Conservation (phyloP, 2,113 vertebrate genomes). For the Ceyx margarethae region DNA sequence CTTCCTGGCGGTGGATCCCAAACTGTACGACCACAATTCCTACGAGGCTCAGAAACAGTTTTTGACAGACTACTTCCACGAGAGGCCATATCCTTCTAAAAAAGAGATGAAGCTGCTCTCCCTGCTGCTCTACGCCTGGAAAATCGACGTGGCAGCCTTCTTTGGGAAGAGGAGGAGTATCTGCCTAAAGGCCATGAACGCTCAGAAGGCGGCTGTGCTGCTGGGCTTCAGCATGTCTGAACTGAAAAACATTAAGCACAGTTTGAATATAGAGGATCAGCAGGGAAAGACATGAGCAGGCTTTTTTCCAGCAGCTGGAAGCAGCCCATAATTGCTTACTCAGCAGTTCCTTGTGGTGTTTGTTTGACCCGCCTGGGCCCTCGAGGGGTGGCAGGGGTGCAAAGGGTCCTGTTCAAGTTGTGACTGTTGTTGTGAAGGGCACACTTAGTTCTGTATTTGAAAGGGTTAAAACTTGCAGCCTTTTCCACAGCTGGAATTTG, state of each 20-base stretch:
- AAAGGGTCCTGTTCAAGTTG: not conserved
- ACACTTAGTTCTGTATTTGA: constrained; percentile 7
- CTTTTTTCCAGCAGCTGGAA: constrained; percentile 14
- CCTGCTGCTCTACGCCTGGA: constrained; percentile 78
- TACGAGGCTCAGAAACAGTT: constrained; percentile 86
- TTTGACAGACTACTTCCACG: constrained; percentile 88
- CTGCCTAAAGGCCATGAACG: constrained; percentile 88
- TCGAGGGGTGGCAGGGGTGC: constrained; percentile 14
- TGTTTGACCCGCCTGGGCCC: constrained; percentile 8
- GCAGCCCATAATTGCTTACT: not conserved
- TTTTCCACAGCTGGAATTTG: constrained; percentile 21
- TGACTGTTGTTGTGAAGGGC: constrained; percentile 22
- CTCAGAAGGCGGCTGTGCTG: constrained; percentile 77
- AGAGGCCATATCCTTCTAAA: constrained; percentile 86
- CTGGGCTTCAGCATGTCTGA: constrained; percentile 93
- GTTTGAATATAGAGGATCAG: constrained; percentile 74
- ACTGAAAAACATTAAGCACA: constrained; percentile 86
- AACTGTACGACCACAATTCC: constrained; percentile 65
- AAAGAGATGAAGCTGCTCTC: constrained; percentile 85
- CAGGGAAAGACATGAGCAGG: constrained; percentile 20
- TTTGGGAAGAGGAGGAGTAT: constrained; percentile 84
- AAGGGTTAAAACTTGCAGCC: constrained; percentile 43
- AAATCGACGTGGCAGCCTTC: constrained; percentile 83
- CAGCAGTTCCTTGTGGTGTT: constrained; percentile 9
- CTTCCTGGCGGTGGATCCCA: constrained; percentile 82